Base-by-base conservation (phyloP, 2,113 vertebrate species). In the Edolisoma coerulescens region DNA sequence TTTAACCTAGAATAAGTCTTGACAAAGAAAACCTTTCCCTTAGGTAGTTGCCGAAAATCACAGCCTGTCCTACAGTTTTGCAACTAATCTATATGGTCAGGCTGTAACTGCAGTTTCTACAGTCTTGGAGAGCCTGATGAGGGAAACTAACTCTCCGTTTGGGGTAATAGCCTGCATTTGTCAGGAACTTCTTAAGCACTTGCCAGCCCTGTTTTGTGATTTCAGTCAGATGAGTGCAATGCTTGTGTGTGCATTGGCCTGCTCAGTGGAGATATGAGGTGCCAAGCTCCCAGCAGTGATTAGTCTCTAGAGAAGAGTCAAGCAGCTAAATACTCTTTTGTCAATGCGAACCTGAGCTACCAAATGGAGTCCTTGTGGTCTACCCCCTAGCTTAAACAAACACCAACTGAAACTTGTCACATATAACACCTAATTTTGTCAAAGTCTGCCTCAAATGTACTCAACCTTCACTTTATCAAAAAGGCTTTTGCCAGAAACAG, bases 391-490 rank as follows among this genome's bases (percentile, higher is more conserved):
- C 76, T 93, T 95, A 95, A 93, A 89, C 47, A 97, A 96, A 91
- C 89, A 94, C 57, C 75, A 71, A 53, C 79, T 90, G 79, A 94
- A 94, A 93, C 79, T 92, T 87, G 90, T 90, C 88, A 90, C 61
- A 86, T 69, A 68, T 60, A 53, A 67, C 90, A 96, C 95, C 92
- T 96, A 77, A 95, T 94, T 96, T 95, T 84, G 90, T 94, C 77
- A 94, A 89, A 79, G 71, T 42, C 63, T 77, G 87, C 44, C 90
- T 88, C 73, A 64, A 74, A 87, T 50, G 42, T 74, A 77, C 71
- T 93, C 90, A 95, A 82, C 63, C 73, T 80, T 90, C 95, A 96
- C 85, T 96, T 95, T 95, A 96, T 97, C 95, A 94, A 95, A 90
- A 93, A 97, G 24, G 68, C 81, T 94, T 95, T 93, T 96, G 89